Conservation (phyloP, 2,888 invertebrate species). For the Meloe dianella region DNA sequence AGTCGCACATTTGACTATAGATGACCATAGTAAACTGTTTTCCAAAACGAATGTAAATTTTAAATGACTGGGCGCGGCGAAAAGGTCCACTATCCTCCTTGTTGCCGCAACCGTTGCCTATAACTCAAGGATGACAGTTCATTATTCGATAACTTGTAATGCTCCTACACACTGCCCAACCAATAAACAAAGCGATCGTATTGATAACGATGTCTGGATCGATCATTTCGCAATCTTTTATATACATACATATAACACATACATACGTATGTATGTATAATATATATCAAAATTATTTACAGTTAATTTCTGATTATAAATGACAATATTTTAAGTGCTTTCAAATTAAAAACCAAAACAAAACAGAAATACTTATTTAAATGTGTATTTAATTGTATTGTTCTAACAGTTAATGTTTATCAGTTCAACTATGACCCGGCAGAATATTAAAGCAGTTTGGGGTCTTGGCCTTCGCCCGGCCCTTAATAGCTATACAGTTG, state of each 20-base stretch:
- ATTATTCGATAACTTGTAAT: constrained; percentile 56
- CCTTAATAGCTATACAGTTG: constrained; percentile 52
- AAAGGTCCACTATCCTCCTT: constrained; percentile 40
- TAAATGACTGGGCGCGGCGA: constrained; percentile 53
- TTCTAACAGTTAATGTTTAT: constrained; percentile 15
- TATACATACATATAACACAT: not conserved
- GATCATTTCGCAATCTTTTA: constrained; percentile 40
- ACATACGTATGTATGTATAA: not conserved
- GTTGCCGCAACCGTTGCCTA: constrained; percentile 48
- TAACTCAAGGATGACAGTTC: constrained; percentile 58
- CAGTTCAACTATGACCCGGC: constrained; percentile 25
- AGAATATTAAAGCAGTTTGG: constrained; percentile 32
- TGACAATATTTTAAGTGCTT: not conserved
- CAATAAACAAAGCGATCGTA: constrained; percentile 45
- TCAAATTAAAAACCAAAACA: no score
- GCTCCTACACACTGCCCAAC: constrained; percentile 51
- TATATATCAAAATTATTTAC: not conserved
- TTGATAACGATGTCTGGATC: constrained; percentile 42
- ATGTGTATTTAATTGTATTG: not conserved
- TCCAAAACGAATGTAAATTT: constrained; percentile 58
- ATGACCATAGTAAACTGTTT: constrained; percentile 57
- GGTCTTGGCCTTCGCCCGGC: constrained; percentile 34
- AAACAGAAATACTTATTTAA: not conserved
- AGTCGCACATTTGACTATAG: constrained; percentile 60
- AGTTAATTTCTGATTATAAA: not conserved